Evolutionary conservation across 2,113 vertebrate species (phyloP).

Genomic region (Dicentrarchus labrax): DNA sequence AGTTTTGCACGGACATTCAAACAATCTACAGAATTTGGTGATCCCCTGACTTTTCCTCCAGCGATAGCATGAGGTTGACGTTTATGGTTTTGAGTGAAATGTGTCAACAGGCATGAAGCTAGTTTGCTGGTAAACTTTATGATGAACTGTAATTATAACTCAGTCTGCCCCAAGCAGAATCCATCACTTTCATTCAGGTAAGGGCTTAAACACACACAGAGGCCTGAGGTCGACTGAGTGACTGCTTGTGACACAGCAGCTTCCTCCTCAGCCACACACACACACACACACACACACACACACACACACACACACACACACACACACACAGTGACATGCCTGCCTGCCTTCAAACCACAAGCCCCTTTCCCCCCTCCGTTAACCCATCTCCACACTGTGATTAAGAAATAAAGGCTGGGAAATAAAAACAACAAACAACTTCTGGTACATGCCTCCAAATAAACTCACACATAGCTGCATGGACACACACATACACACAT

Average conservation of each 20-base stretch:
- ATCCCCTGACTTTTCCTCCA: too few species aligned
- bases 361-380: background rate
- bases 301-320: constrained; percentile 27
- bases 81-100: too few species aligned
- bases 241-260: constrained; percentile 20
- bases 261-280: constrained; percentile 4
- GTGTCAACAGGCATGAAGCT: too few species aligned
- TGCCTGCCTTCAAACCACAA: constrained; percentile 17
- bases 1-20: too few species aligned
- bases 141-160: background rate
- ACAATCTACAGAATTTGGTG: too few species aligned
- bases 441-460: constrained; percentile 48
- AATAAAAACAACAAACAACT: constrained; percentile 72
- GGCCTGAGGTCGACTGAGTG: background rate
- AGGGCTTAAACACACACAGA: background rate
- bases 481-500: constrained; percentile 23
- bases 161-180: background rate
- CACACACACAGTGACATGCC: constrained; percentile 8
- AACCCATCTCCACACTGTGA: constrained; percentile 31
- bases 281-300: constrained; percentile 34
- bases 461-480: constrained; percentile 7
- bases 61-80: too few species aligned
- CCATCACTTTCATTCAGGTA: constrained; percentile 9
- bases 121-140: background rate
- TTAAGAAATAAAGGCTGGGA: constrained; percentile 53